Percentiles rank a stretch among this genome's conserved stretches.
Conservation (phyloP, 2,888 invertebrate genomes). For the Sinhomidia bicolor region DNA sequence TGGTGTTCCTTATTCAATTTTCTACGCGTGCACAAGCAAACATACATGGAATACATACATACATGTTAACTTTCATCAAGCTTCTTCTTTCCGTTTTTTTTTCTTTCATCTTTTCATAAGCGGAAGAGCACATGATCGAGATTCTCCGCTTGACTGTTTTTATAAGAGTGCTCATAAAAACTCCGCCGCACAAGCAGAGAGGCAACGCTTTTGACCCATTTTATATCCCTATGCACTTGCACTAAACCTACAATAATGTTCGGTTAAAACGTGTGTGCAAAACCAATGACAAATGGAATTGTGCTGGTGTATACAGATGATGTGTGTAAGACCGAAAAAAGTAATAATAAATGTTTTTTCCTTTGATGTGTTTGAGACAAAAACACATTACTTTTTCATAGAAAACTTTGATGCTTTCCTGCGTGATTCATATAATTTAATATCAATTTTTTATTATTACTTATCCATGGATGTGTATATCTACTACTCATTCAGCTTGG, state of each 20-base stretch:
- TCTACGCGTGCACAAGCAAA: slow-evolving; percentile 2
- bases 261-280: no score
- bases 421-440: background rate
- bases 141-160: slow-evolving; percentile 25
- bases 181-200: background rate
- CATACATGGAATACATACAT: background rate
- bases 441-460: slow-evolving; percentile 22
- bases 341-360: background rate
- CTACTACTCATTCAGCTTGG: background rate
- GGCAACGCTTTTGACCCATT: slow-evolving; percentile 35
- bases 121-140: slow-evolving; percentile 28
- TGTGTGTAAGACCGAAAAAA: background rate
- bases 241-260: no score
- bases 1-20: slow-evolving; percentile 30
- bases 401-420: slow-evolving; percentile 27
- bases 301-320: background rate
- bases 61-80: background rate
- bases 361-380: slow-evolving; percentile 1
- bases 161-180: background rate
- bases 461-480: background rate
- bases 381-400: background rate
- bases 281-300: slow-evolving; percentile 31
- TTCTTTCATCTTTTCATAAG: background rate
- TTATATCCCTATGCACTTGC: background rate
- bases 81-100: slow-evolving; percentile 18